phyloP scores from a whole-genome alignment of 2,113 vertebrate genomes.

The Periophthalmus modestus region DNA sequence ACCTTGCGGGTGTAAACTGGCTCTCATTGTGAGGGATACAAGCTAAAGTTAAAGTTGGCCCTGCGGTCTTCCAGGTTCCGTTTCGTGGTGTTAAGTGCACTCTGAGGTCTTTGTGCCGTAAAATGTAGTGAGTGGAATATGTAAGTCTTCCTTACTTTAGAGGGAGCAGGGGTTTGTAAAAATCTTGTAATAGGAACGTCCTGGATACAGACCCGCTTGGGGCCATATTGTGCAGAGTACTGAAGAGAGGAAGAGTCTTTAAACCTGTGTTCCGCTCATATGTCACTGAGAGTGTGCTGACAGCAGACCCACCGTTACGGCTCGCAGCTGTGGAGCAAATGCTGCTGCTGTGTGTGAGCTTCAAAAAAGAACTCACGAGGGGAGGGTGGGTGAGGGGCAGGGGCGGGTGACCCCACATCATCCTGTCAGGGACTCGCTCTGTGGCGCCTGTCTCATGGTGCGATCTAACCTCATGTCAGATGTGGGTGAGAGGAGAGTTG shows the following conservation, averaged over 20 bases:
- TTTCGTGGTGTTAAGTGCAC: too few relatives aligned
- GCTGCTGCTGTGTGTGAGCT: conserved; percentile 11
- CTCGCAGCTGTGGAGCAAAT: conserved; percentile 17
- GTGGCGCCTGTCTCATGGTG: conserved; percentile 20
- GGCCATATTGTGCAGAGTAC: conserved; percentile 44
- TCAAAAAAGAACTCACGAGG: conserved; percentile 30
- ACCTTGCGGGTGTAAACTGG: too few relatives aligned
- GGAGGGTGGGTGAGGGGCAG: background rate
- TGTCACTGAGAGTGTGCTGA: conserved; percentile 48
- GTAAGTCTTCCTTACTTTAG: background rate
- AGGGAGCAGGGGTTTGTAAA: conserved; percentile 17
- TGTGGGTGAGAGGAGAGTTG: conserved; percentile 14
- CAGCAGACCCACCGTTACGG: conserved; percentile 47
- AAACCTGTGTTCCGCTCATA: conserved; percentile 62
- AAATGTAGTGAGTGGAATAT: background rate
- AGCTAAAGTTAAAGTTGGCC: too few relatives aligned
- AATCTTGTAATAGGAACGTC: background rate
- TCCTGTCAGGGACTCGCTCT: conserved; percentile 44
- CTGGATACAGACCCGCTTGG: background rate
- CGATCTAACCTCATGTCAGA: conserved; percentile 14
- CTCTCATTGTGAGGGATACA: too few relatives aligned
- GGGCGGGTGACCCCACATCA: conserved; percentile 36
- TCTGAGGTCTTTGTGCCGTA: too few relatives aligned
- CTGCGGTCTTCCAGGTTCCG: too few relatives aligned
- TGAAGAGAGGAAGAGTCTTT: conserved; percentile 36